These are phyloP conservation scores for Antedon bifida DNA, from an alignment of 35 echinoderm and acorn worm species.

Conservation along the genomic window DNA sequence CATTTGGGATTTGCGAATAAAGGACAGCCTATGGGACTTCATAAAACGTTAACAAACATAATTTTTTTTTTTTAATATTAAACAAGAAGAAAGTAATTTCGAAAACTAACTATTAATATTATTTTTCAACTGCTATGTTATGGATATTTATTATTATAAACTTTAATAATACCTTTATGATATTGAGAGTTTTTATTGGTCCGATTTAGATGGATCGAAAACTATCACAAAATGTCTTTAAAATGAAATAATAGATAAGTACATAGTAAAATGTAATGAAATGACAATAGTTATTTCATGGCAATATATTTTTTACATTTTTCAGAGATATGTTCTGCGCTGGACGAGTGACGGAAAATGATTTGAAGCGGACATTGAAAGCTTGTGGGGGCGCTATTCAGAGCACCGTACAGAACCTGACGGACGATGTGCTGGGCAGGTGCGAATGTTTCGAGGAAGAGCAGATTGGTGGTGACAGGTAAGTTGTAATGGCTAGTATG, in stretches of 20 bases:
- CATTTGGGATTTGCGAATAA: not conserved
- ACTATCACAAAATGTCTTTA: too few species aligned
- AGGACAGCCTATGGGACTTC: not conserved
- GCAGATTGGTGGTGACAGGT: conserved; percentile 92
- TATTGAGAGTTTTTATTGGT: too few species aligned
- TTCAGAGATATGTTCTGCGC: conserved; percentile 96
- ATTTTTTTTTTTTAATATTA: not conserved
- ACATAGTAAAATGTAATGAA: too few species aligned
- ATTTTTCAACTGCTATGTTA: too few species aligned
- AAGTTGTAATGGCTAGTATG: conserved; percentile 1
- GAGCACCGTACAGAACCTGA: conserved; percentile 78
- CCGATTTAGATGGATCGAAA: too few species aligned
- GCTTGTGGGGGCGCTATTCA: conserved; percentile 98
- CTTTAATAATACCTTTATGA: too few species aligned
- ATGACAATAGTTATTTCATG: too few species aligned
- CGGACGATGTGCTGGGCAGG: conserved; percentile 68
- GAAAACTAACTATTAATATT: not conserved
- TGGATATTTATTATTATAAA: too few species aligned
- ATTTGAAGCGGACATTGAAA: conserved; percentile 86
- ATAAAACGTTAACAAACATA: not conserved
- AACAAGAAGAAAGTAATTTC: not conserved
- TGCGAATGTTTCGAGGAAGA: conserved; percentile 82
- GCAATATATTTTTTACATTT: not conserved
- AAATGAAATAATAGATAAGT: too few species aligned
- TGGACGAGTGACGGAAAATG: conserved; percentile 72